phyloP scores from a whole-genome alignment of 2,797 vertebrate species.

The Oryzias sinensis region DNA sequence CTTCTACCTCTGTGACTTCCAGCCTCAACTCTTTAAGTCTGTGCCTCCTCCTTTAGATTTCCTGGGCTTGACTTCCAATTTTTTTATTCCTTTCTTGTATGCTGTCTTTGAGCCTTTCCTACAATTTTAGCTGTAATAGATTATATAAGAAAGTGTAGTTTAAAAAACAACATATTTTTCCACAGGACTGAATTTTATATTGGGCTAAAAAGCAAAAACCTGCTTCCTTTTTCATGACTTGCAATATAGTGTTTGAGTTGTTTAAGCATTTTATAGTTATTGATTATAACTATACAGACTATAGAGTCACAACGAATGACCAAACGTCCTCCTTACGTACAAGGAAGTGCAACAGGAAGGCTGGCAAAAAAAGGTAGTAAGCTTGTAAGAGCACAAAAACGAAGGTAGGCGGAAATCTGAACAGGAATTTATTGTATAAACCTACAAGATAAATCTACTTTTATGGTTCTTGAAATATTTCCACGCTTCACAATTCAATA shows the following conservation, averaged over 20 bases:
- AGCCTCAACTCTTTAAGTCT: slow-evolving; percentile 52
- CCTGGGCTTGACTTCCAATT: slow-evolving; percentile 28
- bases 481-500: slow-evolving; percentile 6
- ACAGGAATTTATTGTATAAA: neutral
- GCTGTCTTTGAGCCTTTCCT: slow-evolving; percentile 50
- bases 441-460: neutral
- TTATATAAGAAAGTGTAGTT: slow-evolving; percentile 44
- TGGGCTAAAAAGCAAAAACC: slow-evolving; percentile 63
- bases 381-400: slow-evolving; percentile 11
- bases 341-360: slow-evolving; percentile 16
- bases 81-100: slow-evolving; percentile 34
- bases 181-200: slow-evolving; percentile 48
- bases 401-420: slow-evolving; percentile 18
- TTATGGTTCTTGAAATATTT: slow-evolving; percentile 8
- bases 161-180: slow-evolving; percentile 44
- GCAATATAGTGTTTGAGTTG: slow-evolving; percentile 32
- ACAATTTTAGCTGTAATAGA: slow-evolving; percentile 35
- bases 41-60: slow-evolving; percentile 65
- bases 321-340: slow-evolving; percentile 32
- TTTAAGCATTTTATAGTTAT: slow-evolving; percentile 28
- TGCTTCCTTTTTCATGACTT: slow-evolving; percentile 27
- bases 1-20: slow-evolving; percentile 67
- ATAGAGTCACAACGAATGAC: slow-evolving; percentile 42
- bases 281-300: slow-evolving; percentile 6
- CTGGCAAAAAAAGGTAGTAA: slow-evolving; percentile 1